Conservation (phyloP, 2,113 vertebrate species). For the Dipodomys merriami region DNA sequence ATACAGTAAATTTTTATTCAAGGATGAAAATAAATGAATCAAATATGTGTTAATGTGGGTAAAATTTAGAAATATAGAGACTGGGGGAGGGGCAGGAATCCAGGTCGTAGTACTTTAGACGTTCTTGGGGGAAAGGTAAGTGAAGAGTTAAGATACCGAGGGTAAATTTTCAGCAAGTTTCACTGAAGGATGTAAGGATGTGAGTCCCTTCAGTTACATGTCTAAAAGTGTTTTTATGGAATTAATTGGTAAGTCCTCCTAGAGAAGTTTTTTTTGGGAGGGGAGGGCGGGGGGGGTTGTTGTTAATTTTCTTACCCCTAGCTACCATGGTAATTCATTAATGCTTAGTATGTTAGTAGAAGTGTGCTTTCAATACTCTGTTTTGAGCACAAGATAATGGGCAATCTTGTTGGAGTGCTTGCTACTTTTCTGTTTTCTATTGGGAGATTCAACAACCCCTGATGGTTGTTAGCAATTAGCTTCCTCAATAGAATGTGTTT, state of each 20-base stretch:
- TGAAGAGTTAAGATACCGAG: neutral
- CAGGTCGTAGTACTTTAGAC: neutral
- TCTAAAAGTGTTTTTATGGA: neutral
- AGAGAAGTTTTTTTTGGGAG: neutral
- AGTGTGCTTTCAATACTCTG: neutral
- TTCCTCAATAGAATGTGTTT: neutral
- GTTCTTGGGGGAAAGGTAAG: neutral
- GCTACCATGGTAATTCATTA: neutral
- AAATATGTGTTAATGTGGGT: no score
- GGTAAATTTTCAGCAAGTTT: neutral
- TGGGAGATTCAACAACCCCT: neutral
- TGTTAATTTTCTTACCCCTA: slow-evolving; percentile 54
- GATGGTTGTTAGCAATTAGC: neutral
- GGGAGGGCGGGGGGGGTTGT: neutral
- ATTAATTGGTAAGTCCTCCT: neutral
- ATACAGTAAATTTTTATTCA: no score
- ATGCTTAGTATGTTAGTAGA: neutral
- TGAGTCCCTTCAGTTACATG: neutral
- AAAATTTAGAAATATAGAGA: no score
- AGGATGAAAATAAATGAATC: no score
- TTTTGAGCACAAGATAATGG: neutral
- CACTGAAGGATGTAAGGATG: neutral
- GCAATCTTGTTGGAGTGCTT: neutral
- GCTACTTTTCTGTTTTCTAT: neutral
- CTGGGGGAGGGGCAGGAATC: no score